A percentile compares a stretch with the other conserved stretches of the same genome.
Conservation (phyloP, 2,888 invertebrate species). For the Melinaea marsaeus region DNA sequence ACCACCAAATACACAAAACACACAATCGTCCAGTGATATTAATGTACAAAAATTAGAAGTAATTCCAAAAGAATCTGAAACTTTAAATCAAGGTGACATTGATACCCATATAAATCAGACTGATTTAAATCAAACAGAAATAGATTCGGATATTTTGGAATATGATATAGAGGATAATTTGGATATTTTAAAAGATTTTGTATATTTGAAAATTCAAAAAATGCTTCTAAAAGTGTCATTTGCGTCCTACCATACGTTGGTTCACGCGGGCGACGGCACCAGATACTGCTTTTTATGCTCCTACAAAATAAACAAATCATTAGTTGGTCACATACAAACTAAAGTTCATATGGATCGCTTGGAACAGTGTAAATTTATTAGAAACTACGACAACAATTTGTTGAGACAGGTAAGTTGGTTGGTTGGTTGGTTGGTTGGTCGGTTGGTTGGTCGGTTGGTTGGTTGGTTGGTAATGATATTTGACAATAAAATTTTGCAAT, state of each 20-base stretch:
- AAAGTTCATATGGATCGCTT: conserved; percentile 34
- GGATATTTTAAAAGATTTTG: conserved; percentile 27
- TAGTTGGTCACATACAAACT: conserved; percentile 29
- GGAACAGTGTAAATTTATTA: conserved; percentile 36
- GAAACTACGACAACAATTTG: conserved; percentile 39
- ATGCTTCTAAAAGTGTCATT: conserved; percentile 30
- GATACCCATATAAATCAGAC: not conserved
- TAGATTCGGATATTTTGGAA: not conserved
- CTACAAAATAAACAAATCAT: not conserved
- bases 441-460: conserved; percentile 5
- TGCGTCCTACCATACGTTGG: conserved; percentile 32
- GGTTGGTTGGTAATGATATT: not conserved
- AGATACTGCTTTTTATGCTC: conserved; percentile 35
- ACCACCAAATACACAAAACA: not conserved
- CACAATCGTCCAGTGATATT: not conserved
- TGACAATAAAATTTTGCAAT: not conserved
- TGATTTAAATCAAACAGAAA: not conserved
- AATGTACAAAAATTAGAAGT: not conserved
- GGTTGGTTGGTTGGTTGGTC: conserved; percentile 3
- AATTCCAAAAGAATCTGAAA: not conserved
- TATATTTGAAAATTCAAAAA: conserved; percentile 37
- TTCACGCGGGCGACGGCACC: conserved; percentile 32
- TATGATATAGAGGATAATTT: conserved; percentile 10
- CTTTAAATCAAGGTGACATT: not conserved
- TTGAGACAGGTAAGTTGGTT: conserved; percentile 43